Percentiles rank a stretch among this genome's conserved stretches.
Evolutionary conservation across 2,113 vertebrate genomes (phyloP).

Genomic region (Callorhinus ursinus): DNA sequence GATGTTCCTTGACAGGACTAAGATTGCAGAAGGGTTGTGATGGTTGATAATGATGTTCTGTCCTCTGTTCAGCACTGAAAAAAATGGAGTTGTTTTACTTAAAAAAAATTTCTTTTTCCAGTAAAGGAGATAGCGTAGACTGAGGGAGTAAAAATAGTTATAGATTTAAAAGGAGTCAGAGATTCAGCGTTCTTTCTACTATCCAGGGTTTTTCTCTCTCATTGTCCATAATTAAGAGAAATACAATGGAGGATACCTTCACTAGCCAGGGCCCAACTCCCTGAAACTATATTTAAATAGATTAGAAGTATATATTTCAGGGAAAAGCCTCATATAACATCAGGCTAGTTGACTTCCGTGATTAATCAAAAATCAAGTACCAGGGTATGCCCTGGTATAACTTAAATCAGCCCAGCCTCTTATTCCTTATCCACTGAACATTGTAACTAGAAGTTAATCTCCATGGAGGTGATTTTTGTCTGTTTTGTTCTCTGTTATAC

Average conservation of each 20-base stretch:
- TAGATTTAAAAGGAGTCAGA: conserved; percentile 16
- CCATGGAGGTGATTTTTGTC: neutral
- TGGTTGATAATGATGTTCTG: neutral
- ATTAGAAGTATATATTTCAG: neutral
- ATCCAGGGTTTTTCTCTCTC: neutral
- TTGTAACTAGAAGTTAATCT: neutral
- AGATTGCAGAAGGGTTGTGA: neutral
- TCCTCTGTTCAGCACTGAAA: neutral
- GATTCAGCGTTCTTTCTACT: neutral
- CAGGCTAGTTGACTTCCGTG: neutral
- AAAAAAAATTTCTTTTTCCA: neutral
- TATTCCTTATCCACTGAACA: neutral
- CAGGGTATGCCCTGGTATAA: neutral
- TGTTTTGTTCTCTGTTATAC: neutral
- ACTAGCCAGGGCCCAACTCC: neutral
- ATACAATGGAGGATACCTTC: neutral
- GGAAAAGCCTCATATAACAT: neutral
- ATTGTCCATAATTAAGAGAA: neutral
- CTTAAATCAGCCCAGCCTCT: neutral
- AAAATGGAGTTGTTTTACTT: neutral
- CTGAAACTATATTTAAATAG: neutral
- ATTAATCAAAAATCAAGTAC: neutral
- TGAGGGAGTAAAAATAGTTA: neutral
- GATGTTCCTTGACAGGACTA: conserved; percentile 47
- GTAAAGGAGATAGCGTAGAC: neutral